Evolutionary conservation across 1,140 invertebrate species (phyloP).

Genomic region (Calosoma granatense): DNA sequence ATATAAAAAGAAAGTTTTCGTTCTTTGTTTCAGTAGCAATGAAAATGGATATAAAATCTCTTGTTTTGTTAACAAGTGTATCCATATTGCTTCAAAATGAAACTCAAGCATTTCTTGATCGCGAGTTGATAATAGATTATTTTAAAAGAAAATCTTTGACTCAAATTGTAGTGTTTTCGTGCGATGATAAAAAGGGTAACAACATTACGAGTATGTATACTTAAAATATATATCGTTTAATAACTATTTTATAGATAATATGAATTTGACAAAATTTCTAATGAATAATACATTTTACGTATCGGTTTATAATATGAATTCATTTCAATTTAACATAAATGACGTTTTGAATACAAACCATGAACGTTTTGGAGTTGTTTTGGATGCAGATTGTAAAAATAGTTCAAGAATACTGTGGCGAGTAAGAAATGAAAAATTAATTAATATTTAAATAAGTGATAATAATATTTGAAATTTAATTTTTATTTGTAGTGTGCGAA

Average conservation of each 20-base stretch:
- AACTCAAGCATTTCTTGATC: background rate
- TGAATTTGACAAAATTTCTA: background rate
- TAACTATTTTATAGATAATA: too few relatives aligned
- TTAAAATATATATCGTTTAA: background rate
- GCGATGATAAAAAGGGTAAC: constrained; percentile 8
- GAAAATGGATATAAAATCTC: too few relatives aligned
- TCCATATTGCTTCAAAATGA: background rate
- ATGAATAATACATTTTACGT: background rate
- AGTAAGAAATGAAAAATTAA: too few relatives aligned
- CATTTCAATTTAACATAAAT: background rate
- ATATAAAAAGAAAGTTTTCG: too few relatives aligned
- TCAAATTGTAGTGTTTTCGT: constrained; percentile 10
- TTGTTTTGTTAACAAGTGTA: too few relatives aligned
- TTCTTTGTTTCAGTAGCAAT: too few relatives aligned
- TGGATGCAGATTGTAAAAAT: background rate
- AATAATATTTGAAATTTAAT: background rate
- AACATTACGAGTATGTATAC: background rate
- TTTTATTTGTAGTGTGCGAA: background rate
- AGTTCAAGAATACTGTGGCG: background rate
- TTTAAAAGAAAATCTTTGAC: constrained; percentile 10
- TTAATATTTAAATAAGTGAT: too few relatives aligned
- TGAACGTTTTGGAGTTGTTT: background rate
- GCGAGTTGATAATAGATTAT: constrained; percentile 13
- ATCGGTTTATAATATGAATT: background rate
- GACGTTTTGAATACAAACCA: background rate